phyloP scores from a whole-genome alignment of 1,140 invertebrate species.

The Papilio helenus region DNA sequence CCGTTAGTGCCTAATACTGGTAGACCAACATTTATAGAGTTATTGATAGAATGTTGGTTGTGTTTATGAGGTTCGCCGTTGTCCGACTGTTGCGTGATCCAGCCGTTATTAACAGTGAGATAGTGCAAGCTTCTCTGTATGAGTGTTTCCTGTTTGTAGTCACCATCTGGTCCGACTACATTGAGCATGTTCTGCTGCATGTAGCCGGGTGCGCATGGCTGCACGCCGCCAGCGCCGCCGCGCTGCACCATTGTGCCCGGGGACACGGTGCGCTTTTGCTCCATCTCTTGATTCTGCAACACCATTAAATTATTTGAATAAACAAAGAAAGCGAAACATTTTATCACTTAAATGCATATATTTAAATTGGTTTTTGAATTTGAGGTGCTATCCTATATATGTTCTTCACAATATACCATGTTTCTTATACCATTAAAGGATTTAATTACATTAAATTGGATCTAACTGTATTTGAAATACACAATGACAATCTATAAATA shows the following conservation, averaged over 20 bases:
- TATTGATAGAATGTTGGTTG: conserved; percentile 51
- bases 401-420: neutral
- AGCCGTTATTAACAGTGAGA: conserved; percentile 76
- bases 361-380: too few species aligned
- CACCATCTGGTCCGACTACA: conserved; percentile 55
- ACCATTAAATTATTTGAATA: conserved; percentile 29
- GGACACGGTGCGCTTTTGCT: conserved; percentile 60
- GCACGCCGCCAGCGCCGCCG: conserved; percentile 49
- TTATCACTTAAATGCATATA: too few species aligned
- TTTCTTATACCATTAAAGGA: neutral
- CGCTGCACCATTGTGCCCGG: conserved; percentile 58
- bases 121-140: conserved; percentile 76
- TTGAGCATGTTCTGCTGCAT: conserved; percentile 60
- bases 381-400: too few species aligned
- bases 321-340: too few species aligned
- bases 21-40: conserved; percentile 60
- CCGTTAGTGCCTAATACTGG: conserved; percentile 83
- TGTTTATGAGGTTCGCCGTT: conserved; percentile 59
- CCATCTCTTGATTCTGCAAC: conserved; percentile 60
- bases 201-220: conserved; percentile 52
- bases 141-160: conserved; percentile 67
- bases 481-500: conserved; percentile 22
- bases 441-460: neutral
- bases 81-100: conserved; percentile 74
- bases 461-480: neutral